A percentile compares a stretch with the other conserved stretches of the same genome.
phyloP scores from a whole-genome alignment of 2,797 vertebrate genomes.

The Phalanger gymnotis region DNA sequence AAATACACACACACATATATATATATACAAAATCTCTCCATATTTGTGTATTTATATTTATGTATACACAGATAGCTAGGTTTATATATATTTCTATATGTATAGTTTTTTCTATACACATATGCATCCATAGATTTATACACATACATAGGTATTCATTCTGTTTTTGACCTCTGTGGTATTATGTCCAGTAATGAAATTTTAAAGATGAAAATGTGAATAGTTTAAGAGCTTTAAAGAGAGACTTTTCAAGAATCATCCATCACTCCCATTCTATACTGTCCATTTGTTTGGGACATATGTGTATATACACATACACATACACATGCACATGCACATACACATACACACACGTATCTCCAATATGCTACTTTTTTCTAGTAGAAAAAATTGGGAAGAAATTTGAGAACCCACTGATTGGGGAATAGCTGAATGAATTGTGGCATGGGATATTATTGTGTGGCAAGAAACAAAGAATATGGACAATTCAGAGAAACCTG shows the following conservation, averaged over 20 bases:
- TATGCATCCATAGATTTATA: neutral
- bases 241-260: neutral
- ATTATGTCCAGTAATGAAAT: neutral
- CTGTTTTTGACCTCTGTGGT: neutral
- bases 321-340: no score
- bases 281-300: neutral
- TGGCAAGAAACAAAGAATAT: neutral
- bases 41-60: no score
- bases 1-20: no score
- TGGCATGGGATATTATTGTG: neutral
- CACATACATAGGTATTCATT: neutral
- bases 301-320: neutral
- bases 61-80: no score
- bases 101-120: no score
- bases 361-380: neutral
- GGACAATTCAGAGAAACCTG: neutral
- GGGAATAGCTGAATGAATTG: no score
- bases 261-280: neutral
- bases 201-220: neutral
- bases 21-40: neutral
- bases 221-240: neutral
- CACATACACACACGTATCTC: no score
- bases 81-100: no score
- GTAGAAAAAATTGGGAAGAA: neutral
- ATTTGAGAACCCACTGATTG: no score